Percentiles rank a stretch among this genome's conserved stretches.
Conservation (phyloP, 2,797 vertebrate species). For the Sebastolobus altivelis region DNA sequence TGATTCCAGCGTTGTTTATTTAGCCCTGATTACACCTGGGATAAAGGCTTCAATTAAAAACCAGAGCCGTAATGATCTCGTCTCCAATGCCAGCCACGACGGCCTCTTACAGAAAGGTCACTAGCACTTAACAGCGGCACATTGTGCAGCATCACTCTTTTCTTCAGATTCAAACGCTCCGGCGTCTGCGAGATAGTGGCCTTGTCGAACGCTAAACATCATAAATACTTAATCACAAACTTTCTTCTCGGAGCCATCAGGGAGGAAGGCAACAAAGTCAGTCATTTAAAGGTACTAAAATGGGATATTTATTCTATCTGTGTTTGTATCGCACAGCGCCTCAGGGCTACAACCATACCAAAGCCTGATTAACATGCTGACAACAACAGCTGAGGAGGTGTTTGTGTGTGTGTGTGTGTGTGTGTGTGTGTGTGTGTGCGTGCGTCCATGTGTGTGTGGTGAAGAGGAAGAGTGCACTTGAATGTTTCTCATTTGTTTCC, state of each 20-base stretch:
- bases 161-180: slow-evolving; percentile 38
- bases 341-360: slow-evolving; percentile 72
- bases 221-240: slow-evolving; percentile 82
- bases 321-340: slow-evolving; percentile 79
- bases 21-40: slow-evolving; percentile 81
- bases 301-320: slow-evolving; percentile 81
- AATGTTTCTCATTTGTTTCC: slow-evolving; percentile 65
- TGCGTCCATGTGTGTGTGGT: slow-evolving; percentile 13
- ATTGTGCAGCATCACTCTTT: slow-evolving; percentile 41
- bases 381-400: slow-evolving; percentile 70
- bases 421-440: slow-evolving; percentile 12
- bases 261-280: slow-evolving; percentile 79
- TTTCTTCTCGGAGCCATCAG: slow-evolving; percentile 69
- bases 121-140: slow-evolving; percentile 18
- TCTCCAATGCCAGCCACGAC: slow-evolving; percentile 72
- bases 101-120: slow-evolving; percentile 74
- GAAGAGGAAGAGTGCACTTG: slow-evolving; percentile 61
- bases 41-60: slow-evolving; percentile 81
- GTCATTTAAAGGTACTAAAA: slow-evolving; percentile 80
- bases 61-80: slow-evolving; percentile 76
- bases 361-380: slow-evolving; percentile 80
- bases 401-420: slow-evolving; percentile 40
- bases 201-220: slow-evolving; percentile 69
- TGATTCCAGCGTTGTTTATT: slow-evolving; percentile 77
- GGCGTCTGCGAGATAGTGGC: slow-evolving; percentile 56